Base-by-base conservation (phyloP, 2,113 vertebrate genomes). In the Xyliphius kryptos region DNA sequence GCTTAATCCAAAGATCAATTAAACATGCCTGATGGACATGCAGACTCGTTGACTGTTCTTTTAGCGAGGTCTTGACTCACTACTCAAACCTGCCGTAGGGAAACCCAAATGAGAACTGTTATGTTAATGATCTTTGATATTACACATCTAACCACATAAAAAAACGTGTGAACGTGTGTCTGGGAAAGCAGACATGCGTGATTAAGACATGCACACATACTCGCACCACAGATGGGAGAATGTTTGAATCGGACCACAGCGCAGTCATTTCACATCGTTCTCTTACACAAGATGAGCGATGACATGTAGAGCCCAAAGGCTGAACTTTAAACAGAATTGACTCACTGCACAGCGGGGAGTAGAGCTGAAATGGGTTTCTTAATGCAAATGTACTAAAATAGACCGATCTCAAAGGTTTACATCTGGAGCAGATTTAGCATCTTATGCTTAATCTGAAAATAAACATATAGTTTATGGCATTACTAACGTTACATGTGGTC, bases 181-280 rank as follows among this genome's bases (percentile, higher is more conserved):
- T 47, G 9, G 44, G 32, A 16, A 37, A 43, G 61, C 49, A 21
- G 17, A 52, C 15, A 37, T 21, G 8, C 52, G 16, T 41, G 40
- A 10, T 41, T 14, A 9, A 41, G 13, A 41, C 10, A 9, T 12
- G 40, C 36, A 56, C 10, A 56, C 54, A 56, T 36, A 57, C 26
- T 32, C 2, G 26, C 38, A 37, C 53, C 51, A 56, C 38, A 36
- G 51, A 63, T 63, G 50, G 10, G 47, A 14, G 11, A 46, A 57
- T 57, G 20, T 51, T 63, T 17, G 57, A 63, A 52, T 60, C 32
- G 36, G 41, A 46, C 15, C 16, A 17, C 55, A 40, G 40, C 38
- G 43, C 19, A 49, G 44, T 13, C 51, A 63, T 58, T 63, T 69
- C 60, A 56, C 50, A 55, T 69, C 21, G 26, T 32, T 5, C 26